Conservation (phyloP, 2,888 invertebrate genomes). For the Aspidiotus rigidus region DNA sequence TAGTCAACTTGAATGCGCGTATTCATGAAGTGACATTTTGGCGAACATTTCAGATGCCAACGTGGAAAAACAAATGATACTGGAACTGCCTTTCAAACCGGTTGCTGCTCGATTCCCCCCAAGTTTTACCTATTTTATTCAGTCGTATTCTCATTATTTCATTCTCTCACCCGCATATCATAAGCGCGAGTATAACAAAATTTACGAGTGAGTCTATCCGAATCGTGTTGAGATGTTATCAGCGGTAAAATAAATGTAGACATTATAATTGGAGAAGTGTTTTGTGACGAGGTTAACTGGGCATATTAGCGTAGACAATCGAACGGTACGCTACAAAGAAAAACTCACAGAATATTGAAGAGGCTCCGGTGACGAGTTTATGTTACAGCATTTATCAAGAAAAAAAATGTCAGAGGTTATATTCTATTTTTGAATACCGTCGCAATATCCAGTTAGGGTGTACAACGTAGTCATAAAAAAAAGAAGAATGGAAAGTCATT, state of each 20-base stretch:
- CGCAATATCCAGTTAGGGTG: background rate
- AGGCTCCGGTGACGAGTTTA: constrained; percentile 27
- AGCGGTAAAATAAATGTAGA: constrained; percentile 22
- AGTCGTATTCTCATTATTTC: background rate
- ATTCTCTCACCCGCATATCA: constrained; percentile 24
- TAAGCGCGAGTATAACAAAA: constrained; percentile 19
- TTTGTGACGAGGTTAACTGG: constrained; percentile 7
- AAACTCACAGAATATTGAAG: constrained; percentile 6
- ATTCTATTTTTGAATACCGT: constrained; percentile 21
- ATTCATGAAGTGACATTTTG: no score
- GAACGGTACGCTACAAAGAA: background rate
- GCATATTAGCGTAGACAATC: background rate
- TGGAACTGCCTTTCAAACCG: no score
- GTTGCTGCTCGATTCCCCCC: no score
- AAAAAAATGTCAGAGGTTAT: constrained; percentile 26
- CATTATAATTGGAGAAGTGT: constrained; percentile 32
- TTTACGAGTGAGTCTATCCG: constrained; percentile 21
- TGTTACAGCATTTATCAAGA: constrained; percentile 30
- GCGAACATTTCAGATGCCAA: no score
- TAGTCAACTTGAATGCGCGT: no score
- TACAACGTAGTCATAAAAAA: background rate
- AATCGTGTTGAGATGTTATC: constrained; percentile 32
- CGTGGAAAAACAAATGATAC: no score
- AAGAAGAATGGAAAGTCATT: no score
- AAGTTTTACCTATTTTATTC: no score